phyloP scores from a whole-genome alignment of 64 coral and sea anemone species.

The Stichodactyla mertensii region DNA sequence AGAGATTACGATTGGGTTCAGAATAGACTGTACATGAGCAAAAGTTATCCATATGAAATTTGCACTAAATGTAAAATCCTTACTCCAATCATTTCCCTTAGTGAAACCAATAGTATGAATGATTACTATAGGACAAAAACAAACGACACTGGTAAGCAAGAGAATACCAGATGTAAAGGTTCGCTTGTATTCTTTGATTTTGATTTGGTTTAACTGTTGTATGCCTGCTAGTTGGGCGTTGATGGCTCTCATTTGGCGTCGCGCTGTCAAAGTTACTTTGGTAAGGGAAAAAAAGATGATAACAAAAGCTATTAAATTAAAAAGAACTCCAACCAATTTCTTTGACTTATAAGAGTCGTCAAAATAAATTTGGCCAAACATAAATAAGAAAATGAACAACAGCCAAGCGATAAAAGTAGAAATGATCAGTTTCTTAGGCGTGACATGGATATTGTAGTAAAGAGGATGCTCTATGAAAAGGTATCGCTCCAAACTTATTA shows the following conservation, averaged over 20 bases:
- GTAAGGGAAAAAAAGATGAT: not conserved
- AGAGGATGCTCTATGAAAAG: not conserved
- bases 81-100: too few species aligned
- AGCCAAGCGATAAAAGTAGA: not conserved
- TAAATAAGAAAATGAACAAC: not conserved
- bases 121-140: too few species aligned
- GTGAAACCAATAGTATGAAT: too few species aligned
- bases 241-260: slow-evolving; percentile 10
- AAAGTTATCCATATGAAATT: too few species aligned
- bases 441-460: not conserved
- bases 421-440: not conserved
- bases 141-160: too few species aligned
- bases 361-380: not conserved
- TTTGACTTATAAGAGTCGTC: not conserved
- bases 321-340: not conserved
- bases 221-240: not conserved
- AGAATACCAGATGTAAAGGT: too few species aligned
- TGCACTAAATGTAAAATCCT: too few species aligned
- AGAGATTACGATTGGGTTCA: too few species aligned
- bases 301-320: not conserved
- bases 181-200: not conserved
- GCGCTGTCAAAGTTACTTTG: not conserved
- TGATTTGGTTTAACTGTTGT: not conserved
- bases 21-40: too few species aligned
- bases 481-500: not conserved